Percentiles rank a stretch among this genome's conserved stretches.
These are phyloP conservation scores for Bergia sp. DNA, from an alignment of 92 coral and sea anemone genomes.

Conservation along the genomic window DNA sequence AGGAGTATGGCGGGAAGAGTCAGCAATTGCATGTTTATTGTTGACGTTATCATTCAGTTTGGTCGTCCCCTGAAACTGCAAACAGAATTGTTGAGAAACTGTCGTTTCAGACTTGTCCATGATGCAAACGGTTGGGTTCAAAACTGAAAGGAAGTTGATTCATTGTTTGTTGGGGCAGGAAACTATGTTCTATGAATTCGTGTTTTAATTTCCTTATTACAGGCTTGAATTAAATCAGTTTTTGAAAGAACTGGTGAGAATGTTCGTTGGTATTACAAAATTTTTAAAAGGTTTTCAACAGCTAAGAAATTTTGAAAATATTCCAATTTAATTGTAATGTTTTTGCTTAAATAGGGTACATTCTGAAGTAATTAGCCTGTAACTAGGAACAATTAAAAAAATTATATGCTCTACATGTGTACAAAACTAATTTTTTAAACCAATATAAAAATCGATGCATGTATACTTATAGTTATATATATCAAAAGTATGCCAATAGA, in stretches of 20 bases:
- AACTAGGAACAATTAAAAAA: no score
- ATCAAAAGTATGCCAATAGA: no score
- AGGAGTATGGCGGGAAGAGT: not conserved
- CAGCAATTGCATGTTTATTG: not conserved
- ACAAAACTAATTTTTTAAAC: no score
- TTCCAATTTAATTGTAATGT: not conserved
- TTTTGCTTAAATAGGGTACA: not conserved
- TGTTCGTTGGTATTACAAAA: not conserved
- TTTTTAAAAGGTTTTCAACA: not conserved
- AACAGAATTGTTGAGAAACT: not conserved
- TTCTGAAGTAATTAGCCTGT: not conserved
- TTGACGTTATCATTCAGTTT: not conserved
- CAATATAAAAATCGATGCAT: not conserved
- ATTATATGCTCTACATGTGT: not conserved
- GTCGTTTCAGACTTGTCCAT: not conserved
- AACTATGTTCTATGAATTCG: not conserved
- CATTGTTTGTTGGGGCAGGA: not conserved
- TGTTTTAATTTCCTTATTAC: not conserved
- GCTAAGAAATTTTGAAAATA: not conserved
- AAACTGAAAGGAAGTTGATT: slow-evolving; percentile 24
- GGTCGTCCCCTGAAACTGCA: not conserved
- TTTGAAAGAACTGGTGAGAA: not conserved
- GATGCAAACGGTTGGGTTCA: not conserved
- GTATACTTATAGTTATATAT: no score
- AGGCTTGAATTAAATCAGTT: not conserved